Base-by-base conservation (phyloP, 2,113 vertebrate genomes). In the Psephotus haematonotus region DNA sequence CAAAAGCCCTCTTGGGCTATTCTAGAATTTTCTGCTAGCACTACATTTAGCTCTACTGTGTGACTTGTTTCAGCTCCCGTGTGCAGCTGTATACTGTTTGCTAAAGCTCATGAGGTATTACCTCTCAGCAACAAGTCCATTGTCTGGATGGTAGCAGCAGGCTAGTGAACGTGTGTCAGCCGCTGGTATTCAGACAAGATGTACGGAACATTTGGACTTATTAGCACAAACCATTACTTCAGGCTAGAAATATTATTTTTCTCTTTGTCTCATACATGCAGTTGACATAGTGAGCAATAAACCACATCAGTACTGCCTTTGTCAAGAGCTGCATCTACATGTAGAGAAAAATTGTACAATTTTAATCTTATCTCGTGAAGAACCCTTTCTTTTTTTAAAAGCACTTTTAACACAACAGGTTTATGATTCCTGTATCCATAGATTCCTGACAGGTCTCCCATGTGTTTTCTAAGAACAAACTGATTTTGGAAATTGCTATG, bases 1-100 rank as follows among this genome's bases (percentile, higher is more conserved):
- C 91, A 91, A 88, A 95, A 92, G 43, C 63, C 41, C 49, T 93
- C 57, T 52, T 94, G 57, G 43, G 81, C 64, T 92, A 46, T 47
- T 95, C 72, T 68, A 87, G 85, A 96, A 96, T 77, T 91, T 96
- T 97, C 82, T 95, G n/a, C 76, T 47, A 53, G 63, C 86, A 69
- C 60, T 86, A 46, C 81, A 47, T 95, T 96, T 90, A 92, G 41
- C 67, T 83, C 44, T 84, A 46, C 63, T 52, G 49, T 75, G 60
- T 77, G 70, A 43, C 49, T 78, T 94, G 39, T 70, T 90, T 92
- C 67, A n/a, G 4, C 70, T 94, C 27, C 29, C 91, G 25, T 28
- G 65, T 86, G 46, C 14, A 60, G 39, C 72, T 86, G 35, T 70
- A 17, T 50, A 82, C 47, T 69, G 6, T 93, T 88, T 91, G 88